These are phyloP conservation scores for Tribolium castaneum DNA, from an alignment of 1,140 invertebrate species.

Conservation along the genomic window DNA sequence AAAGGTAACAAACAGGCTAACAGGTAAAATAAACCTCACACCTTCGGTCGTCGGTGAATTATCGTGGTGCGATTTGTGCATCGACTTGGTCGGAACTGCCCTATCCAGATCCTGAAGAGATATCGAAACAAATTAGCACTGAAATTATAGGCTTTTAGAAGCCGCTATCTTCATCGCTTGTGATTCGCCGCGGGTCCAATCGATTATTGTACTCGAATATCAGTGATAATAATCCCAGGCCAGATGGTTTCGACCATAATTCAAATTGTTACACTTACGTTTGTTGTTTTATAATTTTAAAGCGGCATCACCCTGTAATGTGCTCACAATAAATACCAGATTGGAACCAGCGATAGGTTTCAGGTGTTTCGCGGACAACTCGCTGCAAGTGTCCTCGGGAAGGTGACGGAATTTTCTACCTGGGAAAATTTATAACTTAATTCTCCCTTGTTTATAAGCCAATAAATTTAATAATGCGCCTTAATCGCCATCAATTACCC, in stretches of 20 bases:
- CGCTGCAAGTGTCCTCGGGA: neutral
- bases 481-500: neutral
- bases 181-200: slow-evolving; percentile 60
- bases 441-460: slow-evolving; percentile 13
- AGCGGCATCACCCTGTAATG: slow-evolving; percentile 56
- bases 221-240: slow-evolving; percentile 56
- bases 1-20: slow-evolving; percentile 43
- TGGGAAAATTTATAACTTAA: slow-evolving; percentile 34
- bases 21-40: slow-evolving; percentile 51
- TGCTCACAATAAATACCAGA: slow-evolving; percentile 53
- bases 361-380: slow-evolving; percentile 17
- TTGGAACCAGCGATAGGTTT: neutral
- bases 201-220: slow-evolving; percentile 59
- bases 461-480: slow-evolving; percentile 30
- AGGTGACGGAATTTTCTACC: slow-evolving; percentile 19
- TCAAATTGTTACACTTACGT: slow-evolving; percentile 60
- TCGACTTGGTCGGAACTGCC: slow-evolving; percentile 44
- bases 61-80: slow-evolving; percentile 54
- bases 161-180: slow-evolving; percentile 62
- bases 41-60: slow-evolving; percentile 50
- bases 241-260: slow-evolving; percentile 59
- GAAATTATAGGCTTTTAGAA: slow-evolving; percentile 64
- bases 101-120: slow-evolving; percentile 57
- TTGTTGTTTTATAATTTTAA: slow-evolving; percentile 60
- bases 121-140: slow-evolving; percentile 63